A percentile compares a stretch with the other conserved stretches of the same genome.
These are phyloP conservation scores for Spilosoma lubricipeda DNA, from an alignment of 2,888 invertebrate species.

Conservation along the genomic window DNA sequence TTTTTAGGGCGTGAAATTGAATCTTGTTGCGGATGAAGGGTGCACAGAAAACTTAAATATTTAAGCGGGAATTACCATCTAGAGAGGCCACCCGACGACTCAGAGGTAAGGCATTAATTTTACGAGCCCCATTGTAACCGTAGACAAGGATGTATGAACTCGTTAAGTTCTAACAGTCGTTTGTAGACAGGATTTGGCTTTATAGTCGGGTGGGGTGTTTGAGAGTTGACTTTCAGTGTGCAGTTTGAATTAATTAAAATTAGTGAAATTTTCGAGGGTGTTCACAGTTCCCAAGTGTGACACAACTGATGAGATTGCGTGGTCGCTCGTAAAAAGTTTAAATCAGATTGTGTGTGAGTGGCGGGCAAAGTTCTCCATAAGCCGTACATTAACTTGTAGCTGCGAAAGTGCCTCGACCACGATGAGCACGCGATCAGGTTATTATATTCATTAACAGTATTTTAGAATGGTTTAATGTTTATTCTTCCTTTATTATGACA, in stretches of 20 bases:
- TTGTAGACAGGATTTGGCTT: constrained; percentile 70
- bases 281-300: constrained; percentile 59
- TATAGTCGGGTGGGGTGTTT: constrained; percentile 58
- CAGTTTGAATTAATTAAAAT: constrained; percentile 81
- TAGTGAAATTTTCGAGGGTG: constrained; percentile 63
- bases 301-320: constrained; percentile 64
- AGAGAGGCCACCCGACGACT: constrained; percentile 73
- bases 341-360: constrained; percentile 57
- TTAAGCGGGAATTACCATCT: constrained; percentile 82
- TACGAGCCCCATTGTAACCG: constrained; percentile 78
- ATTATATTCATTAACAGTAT: constrained; percentile 28
- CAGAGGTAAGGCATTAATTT: constrained; percentile 84
- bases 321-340: constrained; percentile 69
- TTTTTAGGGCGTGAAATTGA: constrained; percentile 85
- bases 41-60: constrained; percentile 84
- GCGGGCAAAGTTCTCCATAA: constrained; percentile 49
- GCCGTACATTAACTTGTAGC: constrained; percentile 37
- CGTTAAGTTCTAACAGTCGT: constrained; percentile 81
- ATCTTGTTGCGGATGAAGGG: constrained; percentile 84
- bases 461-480: constrained; percentile 2
- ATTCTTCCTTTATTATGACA: neutral
- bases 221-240: constrained; percentile 63
- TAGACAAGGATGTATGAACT: constrained; percentile 78
- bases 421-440: constrained; percentile 25
- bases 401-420: constrained; percentile 26